These are phyloP conservation scores for Anguilla pacifica DNA, from an alignment of 2,797 vertebrate genomes.

Conservation along the genomic window DNA sequence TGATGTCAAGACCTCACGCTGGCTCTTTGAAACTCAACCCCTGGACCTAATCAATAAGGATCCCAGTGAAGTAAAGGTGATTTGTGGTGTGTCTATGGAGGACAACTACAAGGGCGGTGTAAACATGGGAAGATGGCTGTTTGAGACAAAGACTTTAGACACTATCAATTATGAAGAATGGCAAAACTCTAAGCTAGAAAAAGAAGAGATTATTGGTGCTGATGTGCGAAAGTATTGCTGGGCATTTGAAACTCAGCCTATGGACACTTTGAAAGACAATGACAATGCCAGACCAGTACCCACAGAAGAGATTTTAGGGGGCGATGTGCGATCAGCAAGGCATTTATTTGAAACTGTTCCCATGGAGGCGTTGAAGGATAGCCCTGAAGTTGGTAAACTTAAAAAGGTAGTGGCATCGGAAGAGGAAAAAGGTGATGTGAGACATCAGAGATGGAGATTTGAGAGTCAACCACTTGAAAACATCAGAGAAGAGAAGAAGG, in stretches of 20 bases:
- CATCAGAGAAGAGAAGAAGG: conserved; percentile 84
- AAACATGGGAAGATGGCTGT: conserved; percentile 79
- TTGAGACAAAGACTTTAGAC: conserved; percentile 83
- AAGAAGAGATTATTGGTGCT: conserved; percentile 76
- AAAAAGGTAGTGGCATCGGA: conserved; percentile 73
- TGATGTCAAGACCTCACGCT: conserved; percentile 79
- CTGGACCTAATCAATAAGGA: conserved; percentile 76
- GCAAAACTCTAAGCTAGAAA: conserved; percentile 68
- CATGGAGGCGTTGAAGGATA: conserved; percentile 80
- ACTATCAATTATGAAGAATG: conserved; percentile 75
- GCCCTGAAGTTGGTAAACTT: conserved; percentile 81
- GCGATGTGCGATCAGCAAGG: conserved; percentile 83
- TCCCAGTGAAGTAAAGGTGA: conserved; percentile 73
- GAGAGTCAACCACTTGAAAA: conserved; percentile 87
- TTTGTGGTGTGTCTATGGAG: conserved; percentile 82
- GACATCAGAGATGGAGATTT: conserved; percentile 88
- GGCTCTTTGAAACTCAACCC: conserved; percentile 84
- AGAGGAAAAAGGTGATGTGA: conserved; percentile 87
- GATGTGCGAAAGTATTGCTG: conserved; percentile 87
- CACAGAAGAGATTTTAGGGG: conserved; percentile 80
- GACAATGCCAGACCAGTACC: conserved; percentile 63
- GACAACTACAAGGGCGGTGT: conserved; percentile 74
- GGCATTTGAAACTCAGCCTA: conserved; percentile 89
- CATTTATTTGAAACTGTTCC: conserved; percentile 87
- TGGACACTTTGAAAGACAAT: conserved; percentile 83